Evolutionary conservation across 2,797 vertebrate species (phyloP).

Genomic region (Taeniopygia guttata): DNA sequence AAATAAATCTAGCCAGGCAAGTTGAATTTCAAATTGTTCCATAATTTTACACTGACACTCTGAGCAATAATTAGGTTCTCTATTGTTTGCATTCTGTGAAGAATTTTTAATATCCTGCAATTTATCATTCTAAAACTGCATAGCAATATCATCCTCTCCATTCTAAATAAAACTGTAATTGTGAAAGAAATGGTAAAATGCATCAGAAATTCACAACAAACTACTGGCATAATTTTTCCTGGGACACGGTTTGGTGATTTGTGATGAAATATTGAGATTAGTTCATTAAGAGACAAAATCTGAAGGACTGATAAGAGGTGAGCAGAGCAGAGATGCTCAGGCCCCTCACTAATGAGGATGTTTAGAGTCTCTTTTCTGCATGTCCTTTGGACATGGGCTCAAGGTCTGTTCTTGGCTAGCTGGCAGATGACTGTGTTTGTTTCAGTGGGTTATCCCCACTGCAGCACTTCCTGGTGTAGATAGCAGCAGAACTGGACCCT

Average conservation of each 20-base stretch:
- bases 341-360: not conserved
- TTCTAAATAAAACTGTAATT: constrained; percentile 34
- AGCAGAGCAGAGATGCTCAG: not conserved
- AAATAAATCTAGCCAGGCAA: constrained; percentile 61
- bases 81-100: constrained; percentile 54
- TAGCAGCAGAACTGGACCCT: not conserved
- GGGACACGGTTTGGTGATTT: not conserved
- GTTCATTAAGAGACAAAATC: not conserved
- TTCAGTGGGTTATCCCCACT: not conserved
- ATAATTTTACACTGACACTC: constrained; percentile 36
- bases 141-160: not conserved
- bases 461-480: accelerated
- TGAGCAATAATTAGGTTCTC: constrained; percentile 54
- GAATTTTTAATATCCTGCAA: constrained; percentile 58
- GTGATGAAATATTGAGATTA: not conserved
- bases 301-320: not conserved
- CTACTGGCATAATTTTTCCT: not conserved
- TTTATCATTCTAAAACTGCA: constrained; percentile 50
- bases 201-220: constrained; percentile 3
- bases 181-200: constrained; percentile 32
- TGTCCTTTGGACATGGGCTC: not conserved
- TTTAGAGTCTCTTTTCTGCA: not conserved
- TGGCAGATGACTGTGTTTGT: not conserved
- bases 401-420: not conserved
- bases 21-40: constrained; percentile 51